Evolutionary conservation across 2,797 vertebrate species (phyloP).

Genomic region (Hydrocynus forskahlii): DNA sequence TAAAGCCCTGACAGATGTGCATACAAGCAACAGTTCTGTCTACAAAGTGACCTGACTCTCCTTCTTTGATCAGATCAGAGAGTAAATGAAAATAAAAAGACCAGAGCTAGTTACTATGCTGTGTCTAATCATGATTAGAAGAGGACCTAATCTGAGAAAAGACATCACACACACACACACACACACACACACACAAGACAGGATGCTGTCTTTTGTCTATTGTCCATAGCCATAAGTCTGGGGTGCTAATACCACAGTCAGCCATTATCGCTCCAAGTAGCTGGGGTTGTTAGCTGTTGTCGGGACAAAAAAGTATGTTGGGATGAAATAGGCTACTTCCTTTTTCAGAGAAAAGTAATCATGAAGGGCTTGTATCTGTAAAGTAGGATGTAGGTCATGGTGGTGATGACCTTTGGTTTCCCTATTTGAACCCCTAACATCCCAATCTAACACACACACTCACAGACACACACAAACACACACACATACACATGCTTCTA

Average conservation of each 20-base stretch:
- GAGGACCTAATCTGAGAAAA: slow-evolving; percentile 61
- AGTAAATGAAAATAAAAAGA: neutral
- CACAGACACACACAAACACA: slow-evolving; percentile 16
- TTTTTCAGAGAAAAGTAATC: slow-evolving; percentile 78
- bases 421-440: slow-evolving; percentile 48
- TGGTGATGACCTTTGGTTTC: slow-evolving; percentile 64
- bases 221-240: slow-evolving; percentile 1
- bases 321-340: slow-evolving; percentile 69
- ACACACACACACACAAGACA: slow-evolving; percentile 64
- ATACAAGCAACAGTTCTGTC: neutral
- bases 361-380: slow-evolving; percentile 64
- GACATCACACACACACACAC: too few relatives aligned
- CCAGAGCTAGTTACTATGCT: neutral
- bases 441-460: slow-evolving; percentile 30
- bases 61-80: slow-evolving; percentile 45
- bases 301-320: slow-evolving; percentile 54
- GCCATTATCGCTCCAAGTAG: slow-evolving; percentile 50
- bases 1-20: slow-evolving; percentile 18
- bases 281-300: slow-evolving; percentile 1
- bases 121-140: slow-evolving; percentile 38
- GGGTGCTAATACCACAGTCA: slow-evolving; percentile 3
- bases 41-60: neutral
- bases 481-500: slow-evolving; percentile 48
- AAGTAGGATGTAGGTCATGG: slow-evolving; percentile 79
- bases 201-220: slow-evolving; percentile 65